These are phyloP conservation scores for Pissodes strobi DNA, from an alignment of 1,140 invertebrate species.

Conservation along the genomic window DNA sequence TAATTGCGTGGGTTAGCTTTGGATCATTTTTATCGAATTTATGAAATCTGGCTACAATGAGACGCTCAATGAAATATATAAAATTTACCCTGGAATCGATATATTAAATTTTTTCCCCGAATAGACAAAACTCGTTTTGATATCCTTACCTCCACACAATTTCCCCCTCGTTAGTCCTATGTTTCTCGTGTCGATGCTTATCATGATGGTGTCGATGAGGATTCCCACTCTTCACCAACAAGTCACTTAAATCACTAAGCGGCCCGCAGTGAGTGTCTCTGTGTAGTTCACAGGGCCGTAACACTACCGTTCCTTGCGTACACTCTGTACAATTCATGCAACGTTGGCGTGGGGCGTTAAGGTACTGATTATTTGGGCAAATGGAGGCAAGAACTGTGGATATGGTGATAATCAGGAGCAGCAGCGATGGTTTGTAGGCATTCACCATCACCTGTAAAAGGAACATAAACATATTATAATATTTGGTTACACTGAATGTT, in stretches of 20 bases:
- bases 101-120: too few species aligned
- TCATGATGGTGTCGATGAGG: constrained; percentile 48
- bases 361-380: constrained; percentile 54
- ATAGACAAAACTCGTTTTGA: neutral
- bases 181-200: constrained; percentile 41
- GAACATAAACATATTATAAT: too few species aligned
- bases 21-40: too few species aligned
- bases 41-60: too few species aligned
- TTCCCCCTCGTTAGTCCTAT: constrained; percentile 31
- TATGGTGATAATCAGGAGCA: constrained; percentile 35
- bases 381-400: constrained; percentile 41
- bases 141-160: constrained; percentile 18
- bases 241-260: constrained; percentile 58
- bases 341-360: constrained; percentile 60
- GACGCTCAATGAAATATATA: too few species aligned
- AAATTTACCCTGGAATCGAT: too few species aligned
- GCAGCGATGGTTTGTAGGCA: constrained; percentile 36
- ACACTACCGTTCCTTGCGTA: constrained; percentile 59
- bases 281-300: constrained; percentile 66
- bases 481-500: too few species aligned
- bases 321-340: constrained; percentile 69
- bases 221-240: constrained; percentile 43
- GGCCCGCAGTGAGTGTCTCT: constrained; percentile 68
- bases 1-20: too few species aligned
- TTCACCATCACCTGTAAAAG: constrained; percentile 51